Conservation (phyloP, 2,797 vertebrate genomes). For the Sparus aurata region DNA sequence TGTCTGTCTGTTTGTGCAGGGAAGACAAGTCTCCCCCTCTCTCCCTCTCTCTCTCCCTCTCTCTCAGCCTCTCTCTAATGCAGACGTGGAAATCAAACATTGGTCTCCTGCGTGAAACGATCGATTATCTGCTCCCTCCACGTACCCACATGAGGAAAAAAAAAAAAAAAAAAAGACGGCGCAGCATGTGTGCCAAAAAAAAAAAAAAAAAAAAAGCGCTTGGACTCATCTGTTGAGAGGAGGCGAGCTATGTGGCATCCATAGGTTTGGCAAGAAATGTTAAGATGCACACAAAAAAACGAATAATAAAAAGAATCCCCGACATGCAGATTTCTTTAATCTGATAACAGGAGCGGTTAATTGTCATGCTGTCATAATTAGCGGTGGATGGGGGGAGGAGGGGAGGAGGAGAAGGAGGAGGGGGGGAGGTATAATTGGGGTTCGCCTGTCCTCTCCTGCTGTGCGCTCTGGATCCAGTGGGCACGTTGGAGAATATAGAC, state of each 20-base stretch:
- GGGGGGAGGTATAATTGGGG: conserved; percentile 7
- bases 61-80: conserved; percentile 60
- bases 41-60: conserved; percentile 36
- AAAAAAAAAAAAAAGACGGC: not conserved
- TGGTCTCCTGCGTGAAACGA: conserved; percentile 59
- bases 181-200: too few relatives aligned
- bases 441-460: not conserved
- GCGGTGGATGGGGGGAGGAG: not conserved
- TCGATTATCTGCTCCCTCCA: conserved; percentile 66
- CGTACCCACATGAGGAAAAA: not conserved
- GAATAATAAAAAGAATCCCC: not conserved
- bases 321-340: not conserved
- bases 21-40: conserved; percentile 66
- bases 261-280: not conserved
- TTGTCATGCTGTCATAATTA: conserved; percentile 53
- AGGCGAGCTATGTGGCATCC: not conserved
- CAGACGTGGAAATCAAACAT: conserved; percentile 85
- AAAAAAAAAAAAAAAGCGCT: not conserved
- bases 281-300: not conserved
- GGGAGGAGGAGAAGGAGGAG: not conserved
- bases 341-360: conserved; percentile 33
- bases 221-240: not conserved
- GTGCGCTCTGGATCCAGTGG: conserved; percentile 79
- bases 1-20: conserved; percentile 82
- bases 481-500: conserved; percentile 80